Conservation (phyloP, 2,113 vertebrate species). For the Cyanoramphus novaezelandiae region DNA sequence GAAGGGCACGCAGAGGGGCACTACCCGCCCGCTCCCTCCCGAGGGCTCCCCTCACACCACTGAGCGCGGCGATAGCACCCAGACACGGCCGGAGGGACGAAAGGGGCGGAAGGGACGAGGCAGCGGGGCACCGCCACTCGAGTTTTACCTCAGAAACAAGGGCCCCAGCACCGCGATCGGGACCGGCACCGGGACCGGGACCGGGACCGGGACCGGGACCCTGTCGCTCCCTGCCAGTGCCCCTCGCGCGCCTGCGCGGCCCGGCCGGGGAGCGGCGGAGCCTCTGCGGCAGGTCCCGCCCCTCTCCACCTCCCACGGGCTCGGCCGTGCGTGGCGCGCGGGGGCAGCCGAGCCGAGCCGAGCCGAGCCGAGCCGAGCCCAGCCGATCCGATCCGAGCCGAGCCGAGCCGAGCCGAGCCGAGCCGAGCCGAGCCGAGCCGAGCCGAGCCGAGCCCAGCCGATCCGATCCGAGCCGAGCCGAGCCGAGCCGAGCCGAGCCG, state of each 20-base stretch:
- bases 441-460: too few relatives aligned
- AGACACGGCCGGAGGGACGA: too few relatives aligned
- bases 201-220: accelerated
- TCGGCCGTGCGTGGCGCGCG: not conserved
- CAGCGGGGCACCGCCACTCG: not conserved
- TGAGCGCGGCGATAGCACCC: not conserved
- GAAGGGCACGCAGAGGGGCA: not conserved
- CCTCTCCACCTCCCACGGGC: not conserved
- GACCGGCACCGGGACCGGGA: not conserved
- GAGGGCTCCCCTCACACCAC: not conserved
- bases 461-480: too few relatives aligned
- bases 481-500: too few relatives aligned
- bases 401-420: too few relatives aligned
- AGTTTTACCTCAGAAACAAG: not conserved
- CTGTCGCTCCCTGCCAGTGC: accelerated
- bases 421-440: too few relatives aligned
- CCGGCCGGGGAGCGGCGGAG: not conserved
- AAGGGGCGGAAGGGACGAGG: not conserved
- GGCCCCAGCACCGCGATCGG: accelerated
- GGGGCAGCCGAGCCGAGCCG: not conserved
- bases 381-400: too few relatives aligned
- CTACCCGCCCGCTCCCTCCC: not conserved
- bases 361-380: too few relatives aligned
- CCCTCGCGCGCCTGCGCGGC: not conserved
- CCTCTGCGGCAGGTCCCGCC: not conserved